Evolutionary conservation across 2,113 vertebrate genomes (phyloP).

Genomic region (Bolborhynchus lineola): DNA sequence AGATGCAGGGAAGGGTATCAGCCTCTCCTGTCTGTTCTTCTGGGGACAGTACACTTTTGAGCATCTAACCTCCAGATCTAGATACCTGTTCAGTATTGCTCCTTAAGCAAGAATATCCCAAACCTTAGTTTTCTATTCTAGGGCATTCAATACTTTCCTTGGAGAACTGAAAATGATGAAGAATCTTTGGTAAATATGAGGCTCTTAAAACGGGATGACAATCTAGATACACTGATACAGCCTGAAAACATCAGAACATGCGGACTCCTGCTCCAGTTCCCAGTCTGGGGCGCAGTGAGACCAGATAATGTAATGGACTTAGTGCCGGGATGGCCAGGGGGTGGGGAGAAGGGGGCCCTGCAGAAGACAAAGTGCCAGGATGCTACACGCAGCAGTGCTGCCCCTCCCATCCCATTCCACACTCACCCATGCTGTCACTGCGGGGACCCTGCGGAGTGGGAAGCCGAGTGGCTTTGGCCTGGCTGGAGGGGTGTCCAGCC

Average conservation of each 20-base stretch:
- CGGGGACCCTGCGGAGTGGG: neutral
- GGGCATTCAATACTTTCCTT: neutral
- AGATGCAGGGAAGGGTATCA: neutral
- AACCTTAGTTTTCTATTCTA: neutral
- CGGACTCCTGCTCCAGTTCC: neutral
- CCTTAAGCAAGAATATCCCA: neutral
- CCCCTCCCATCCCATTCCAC: neutral
- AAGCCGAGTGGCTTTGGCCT: neutral
- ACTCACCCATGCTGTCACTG: slow-evolving; percentile 43
- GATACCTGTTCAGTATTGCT: neutral
- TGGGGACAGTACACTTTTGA: neutral
- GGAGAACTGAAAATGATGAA: neutral
- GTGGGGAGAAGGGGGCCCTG: neutral
- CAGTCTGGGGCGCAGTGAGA: neutral
- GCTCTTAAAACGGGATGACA: neutral
- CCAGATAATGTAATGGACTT: fast-evolving
- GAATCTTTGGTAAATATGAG: neutral
- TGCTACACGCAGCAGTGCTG: fast-evolving
- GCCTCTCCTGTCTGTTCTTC: neutral
- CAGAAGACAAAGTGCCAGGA: neutral
- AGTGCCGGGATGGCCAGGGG: no score
- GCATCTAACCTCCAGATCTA: neutral
- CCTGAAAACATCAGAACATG: neutral
- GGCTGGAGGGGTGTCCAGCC: neutral
- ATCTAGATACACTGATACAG: neutral